Evolutionary conservation across 92 coral and sea anemone genomes (phyloP).

Genomic region (Siderastrea radians): DNA sequence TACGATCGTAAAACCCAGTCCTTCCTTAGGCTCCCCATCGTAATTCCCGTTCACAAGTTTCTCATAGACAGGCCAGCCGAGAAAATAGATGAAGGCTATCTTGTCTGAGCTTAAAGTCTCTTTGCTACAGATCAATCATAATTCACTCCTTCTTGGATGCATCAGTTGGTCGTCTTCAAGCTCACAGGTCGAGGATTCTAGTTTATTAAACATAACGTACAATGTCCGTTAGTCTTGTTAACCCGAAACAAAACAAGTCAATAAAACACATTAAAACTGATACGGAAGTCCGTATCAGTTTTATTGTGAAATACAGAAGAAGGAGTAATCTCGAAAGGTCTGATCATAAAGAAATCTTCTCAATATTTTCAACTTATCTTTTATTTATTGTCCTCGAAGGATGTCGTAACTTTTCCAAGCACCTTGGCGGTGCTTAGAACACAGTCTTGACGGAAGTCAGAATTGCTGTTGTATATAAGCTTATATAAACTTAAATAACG

Average conservation of each 20-base stretch:
- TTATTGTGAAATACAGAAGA: no score
- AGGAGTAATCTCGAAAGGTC: no score
- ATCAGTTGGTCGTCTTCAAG: slow-evolving; percentile 77
- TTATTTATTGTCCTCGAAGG: slow-evolving; percentile 57
- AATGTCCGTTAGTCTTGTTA: no score
- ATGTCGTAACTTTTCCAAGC: slow-evolving; percentile 40
- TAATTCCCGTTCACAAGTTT: slow-evolving; percentile 78
- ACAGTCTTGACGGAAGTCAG: slow-evolving; percentile 66
- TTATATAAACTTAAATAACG: slow-evolving; percentile 46
- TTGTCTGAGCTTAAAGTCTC: slow-evolving; percentile 67
- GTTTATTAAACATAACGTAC: not conserved
- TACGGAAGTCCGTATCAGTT: no score
- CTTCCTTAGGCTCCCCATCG: slow-evolving; percentile 73
- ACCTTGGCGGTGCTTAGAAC: slow-evolving; percentile 73
- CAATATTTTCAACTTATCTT: no score
- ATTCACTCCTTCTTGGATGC: slow-evolving; percentile 75
- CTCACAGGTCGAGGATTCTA: slow-evolving; percentile 36
- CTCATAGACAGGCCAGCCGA: slow-evolving; percentile 78
- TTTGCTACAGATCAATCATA: slow-evolving; percentile 73
- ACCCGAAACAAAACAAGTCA: no score
- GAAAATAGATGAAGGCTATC: slow-evolving; percentile 74
- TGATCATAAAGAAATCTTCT: no score
- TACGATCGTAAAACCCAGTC: slow-evolving; percentile 73
- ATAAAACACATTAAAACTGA: no score
- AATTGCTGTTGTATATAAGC: slow-evolving; percentile 67